Evolutionary conservation across 2,888 invertebrate species (phyloP).

Genomic region (Limnephilus auricula): DNA sequence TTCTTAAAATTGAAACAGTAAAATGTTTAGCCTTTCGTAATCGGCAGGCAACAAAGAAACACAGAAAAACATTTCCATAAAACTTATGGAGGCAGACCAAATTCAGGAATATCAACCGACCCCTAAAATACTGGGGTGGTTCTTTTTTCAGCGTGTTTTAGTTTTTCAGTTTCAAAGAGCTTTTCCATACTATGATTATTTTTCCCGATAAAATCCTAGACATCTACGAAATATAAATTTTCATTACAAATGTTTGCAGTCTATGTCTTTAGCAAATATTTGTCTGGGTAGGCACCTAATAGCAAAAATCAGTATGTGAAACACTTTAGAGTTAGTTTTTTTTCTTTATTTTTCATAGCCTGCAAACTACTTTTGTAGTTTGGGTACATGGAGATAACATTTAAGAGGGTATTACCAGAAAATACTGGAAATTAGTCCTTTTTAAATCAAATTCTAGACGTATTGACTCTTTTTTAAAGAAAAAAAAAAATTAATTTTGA

Average conservation of each 20-base stretch:
- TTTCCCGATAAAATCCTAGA: not conserved
- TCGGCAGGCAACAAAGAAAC: not conserved
- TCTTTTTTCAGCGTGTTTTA: not conserved
- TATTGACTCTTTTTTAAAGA: too few species aligned
- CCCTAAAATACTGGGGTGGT: conserved; percentile 6
- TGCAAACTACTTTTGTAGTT: too few species aligned
- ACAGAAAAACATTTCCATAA: conserved; percentile 26
- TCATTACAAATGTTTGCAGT: not conserved
- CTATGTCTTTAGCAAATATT: too few species aligned
- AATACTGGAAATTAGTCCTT: too few species aligned
- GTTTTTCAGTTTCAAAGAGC: conserved; percentile 24
- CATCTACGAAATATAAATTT: not conserved
- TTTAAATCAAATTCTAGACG: too few species aligned
- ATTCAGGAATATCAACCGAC: conserved; percentile 18
- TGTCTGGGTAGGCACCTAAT: too few species aligned
- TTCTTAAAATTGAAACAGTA: not conserved
- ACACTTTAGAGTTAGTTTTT: too few species aligned
- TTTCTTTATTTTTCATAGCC: too few species aligned
- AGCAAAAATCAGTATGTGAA: too few species aligned
- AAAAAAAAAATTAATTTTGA: too few species aligned
- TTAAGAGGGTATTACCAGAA: too few species aligned
- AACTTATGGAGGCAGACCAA: conserved; percentile 10
- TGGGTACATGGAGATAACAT: too few species aligned
- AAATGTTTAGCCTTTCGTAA: not conserved
- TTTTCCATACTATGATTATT: not conserved